Evolutionary conservation across 2,888 invertebrate species (phyloP), one percentile per base, ranked within the genome.

Genomic region (Brenthis hecate): DNA sequence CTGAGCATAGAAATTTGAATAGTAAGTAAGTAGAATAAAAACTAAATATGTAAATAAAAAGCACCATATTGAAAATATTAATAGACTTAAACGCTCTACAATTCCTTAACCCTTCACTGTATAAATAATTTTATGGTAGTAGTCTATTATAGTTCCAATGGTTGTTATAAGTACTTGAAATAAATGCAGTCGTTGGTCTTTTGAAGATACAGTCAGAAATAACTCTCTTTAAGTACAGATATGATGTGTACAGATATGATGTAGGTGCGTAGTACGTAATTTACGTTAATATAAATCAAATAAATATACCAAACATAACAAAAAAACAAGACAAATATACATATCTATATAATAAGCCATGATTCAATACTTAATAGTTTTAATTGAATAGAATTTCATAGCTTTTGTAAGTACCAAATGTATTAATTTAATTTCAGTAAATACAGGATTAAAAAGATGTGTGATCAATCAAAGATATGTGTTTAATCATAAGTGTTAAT

Each of bases 171-270:
- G 73, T 73, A 70, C 56, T 68, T 67, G 51, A 63, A 67, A 67
- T 72, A 70, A 70, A 73, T 51, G 65, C 68, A 63, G 54, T 60
- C 70, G 70, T 72, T 70, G 70, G 68, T 73, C 67, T 69, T 70
- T 72, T 70, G 60, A 72, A 60, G 65, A 48, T 65, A 55, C n/a
- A 66, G 55, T 69, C 71, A 65, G 68, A 69, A 73, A 73, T 72
- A 72, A 55, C 56, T 57, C 57, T 28, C 57, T 43, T 66, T 72
- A 43, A 43, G 11, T 43, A 43, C 36, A n/a, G n/a, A n/a, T n/a
- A n/a, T n/a, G n/a, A n/a, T 43, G 11, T 8, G 11, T 43, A 11
- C 11, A 43, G 36, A 43, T 8, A 43, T 11, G 36, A 43, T 43
- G 2, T 36, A 36, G 36, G 36, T 36, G 6, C 36, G 36, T 43